Conservation (phyloP, 1,140 invertebrate species). For the Drosophila oshimai region DNA sequence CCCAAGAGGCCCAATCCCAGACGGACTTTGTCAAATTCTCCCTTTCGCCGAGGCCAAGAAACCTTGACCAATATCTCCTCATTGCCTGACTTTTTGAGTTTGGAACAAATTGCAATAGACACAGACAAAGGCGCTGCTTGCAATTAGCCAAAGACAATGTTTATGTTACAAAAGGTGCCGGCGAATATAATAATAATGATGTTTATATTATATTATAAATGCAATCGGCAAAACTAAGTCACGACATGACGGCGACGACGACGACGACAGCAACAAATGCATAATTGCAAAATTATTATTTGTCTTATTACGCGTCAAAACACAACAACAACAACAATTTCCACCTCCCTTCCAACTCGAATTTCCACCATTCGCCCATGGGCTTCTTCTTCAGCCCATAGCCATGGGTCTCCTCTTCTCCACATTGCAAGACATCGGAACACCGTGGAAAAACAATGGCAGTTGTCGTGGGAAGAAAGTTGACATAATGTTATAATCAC, state of each 20-base stretch:
- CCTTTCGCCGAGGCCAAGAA: slow-evolving; percentile 68
- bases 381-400: slow-evolving; percentile 35
- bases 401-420: slow-evolving; percentile 1
- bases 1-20: slow-evolving; percentile 24
- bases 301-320: slow-evolving; percentile 56
- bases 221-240: slow-evolving; percentile 71
- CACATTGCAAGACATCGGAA: slow-evolving; percentile 7
- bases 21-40: slow-evolving; percentile 62
- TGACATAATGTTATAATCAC: slow-evolving; percentile 80
- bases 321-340: slow-evolving; percentile 27
- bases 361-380: slow-evolving; percentile 29
- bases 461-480: slow-evolving; percentile 74
- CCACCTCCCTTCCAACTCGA: slow-evolving; percentile 37
- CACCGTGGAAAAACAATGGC: slow-evolving; percentile 45
- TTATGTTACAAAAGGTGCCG: slow-evolving; percentile 61
- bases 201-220: slow-evolving; percentile 64
- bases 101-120: slow-evolving; percentile 63
- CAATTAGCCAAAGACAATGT: slow-evolving; percentile 69
- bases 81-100: slow-evolving; percentile 20
- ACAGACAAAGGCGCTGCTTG: slow-evolving; percentile 56
- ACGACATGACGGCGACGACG: slow-evolving; percentile 45
- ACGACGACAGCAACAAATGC: slow-evolving; percentile 40
- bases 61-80: slow-evolving; percentile 71
- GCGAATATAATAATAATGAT: slow-evolving; percentile 43
- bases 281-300: slow-evolving; percentile 74